phyloP scores from a whole-genome alignment of 2,797 vertebrate species.

The Cynopterus sphinx region DNA sequence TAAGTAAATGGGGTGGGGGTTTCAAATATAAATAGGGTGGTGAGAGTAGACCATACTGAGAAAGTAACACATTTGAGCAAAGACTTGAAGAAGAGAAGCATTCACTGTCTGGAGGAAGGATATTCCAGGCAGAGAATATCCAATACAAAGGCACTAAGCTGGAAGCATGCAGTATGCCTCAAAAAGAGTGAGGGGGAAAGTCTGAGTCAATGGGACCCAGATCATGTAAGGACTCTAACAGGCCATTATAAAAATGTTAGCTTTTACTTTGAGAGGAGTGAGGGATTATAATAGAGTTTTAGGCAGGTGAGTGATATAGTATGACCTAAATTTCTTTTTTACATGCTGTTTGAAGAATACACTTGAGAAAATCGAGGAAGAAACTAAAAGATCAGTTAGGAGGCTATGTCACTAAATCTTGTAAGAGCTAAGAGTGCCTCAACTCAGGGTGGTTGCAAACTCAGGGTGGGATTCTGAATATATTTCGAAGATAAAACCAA shows the following conservation, averaged over 20 bases:
- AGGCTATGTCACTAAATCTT: neutral
- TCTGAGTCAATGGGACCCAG: neutral
- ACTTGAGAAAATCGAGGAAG: neutral
- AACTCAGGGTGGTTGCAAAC: neutral
- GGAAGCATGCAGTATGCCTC: neutral
- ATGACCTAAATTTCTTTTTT: neutral
- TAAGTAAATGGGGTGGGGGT: neutral
- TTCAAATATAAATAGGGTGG: neutral
- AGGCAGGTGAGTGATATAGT: neutral
- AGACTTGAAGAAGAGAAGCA: neutral
- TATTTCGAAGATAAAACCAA: neutral
- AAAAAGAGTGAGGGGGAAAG: neutral
- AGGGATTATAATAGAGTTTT: neutral
- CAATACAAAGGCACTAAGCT: neutral
- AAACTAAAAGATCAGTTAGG: neutral
- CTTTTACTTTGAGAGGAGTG: neutral
- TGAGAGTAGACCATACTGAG: neutral
- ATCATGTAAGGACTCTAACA: neutral
- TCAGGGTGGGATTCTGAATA: neutral
- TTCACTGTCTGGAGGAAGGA: neutral
- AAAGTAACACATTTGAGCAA: neutral
- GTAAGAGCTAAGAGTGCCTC: neutral
- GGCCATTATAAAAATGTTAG: neutral
- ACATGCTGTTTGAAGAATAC: neutral
- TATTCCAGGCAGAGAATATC: neutral